phyloP scores from a whole-genome alignment of 2,797 vertebrate species.

The Knipowitschia caucasica region DNA sequence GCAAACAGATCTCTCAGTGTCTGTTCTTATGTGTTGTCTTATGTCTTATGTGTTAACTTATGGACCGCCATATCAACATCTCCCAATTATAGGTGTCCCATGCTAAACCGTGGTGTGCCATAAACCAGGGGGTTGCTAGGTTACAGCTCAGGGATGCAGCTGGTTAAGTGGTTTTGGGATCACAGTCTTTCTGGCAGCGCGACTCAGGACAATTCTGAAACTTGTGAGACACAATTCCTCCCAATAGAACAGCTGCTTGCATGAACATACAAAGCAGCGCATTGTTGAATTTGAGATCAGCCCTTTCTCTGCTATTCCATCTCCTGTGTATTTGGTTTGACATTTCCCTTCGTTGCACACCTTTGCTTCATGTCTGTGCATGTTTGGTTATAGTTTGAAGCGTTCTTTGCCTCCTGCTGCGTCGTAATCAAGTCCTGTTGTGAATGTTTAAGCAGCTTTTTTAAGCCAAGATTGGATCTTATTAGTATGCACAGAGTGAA shows the following conservation, averaged over 20 bases:
- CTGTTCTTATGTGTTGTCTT: slow-evolving; percentile 14
- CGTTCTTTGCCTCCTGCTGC: slow-evolving; percentile 46
- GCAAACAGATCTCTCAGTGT: slow-evolving; percentile 24
- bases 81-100: slow-evolving; percentile 42
- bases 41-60: no score
- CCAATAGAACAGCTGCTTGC: slow-evolving; percentile 60
- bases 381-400: slow-evolving; percentile 44
- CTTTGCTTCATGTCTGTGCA: slow-evolving; percentile 20
- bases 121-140: slow-evolving; percentile 68
- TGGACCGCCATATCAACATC: slow-evolving; percentile 59
- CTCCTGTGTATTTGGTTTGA: slow-evolving; percentile 45
- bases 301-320: slow-evolving; percentile 49
- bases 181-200: slow-evolving; percentile 53
- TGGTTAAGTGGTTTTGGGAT: slow-evolving; percentile 69
- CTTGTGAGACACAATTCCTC: slow-evolving; percentile 42
- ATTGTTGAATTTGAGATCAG: slow-evolving; percentile 45
- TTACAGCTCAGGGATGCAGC: slow-evolving; percentile 65
- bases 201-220: slow-evolving; percentile 61
- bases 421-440: slow-evolving; percentile 72
- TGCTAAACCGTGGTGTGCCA: slow-evolving; percentile 56
- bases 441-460: slow-evolving; percentile 63
- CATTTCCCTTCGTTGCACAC: slow-evolving; percentile 18
- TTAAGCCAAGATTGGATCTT: slow-evolving; percentile 56
- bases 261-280: slow-evolving; percentile 51
- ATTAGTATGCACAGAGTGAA: slow-evolving; percentile 40